These are phyloP conservation scores for Malurus elegans DNA, from an alignment of 2,113 vertebrate species.

Conservation along the genomic window DNA sequence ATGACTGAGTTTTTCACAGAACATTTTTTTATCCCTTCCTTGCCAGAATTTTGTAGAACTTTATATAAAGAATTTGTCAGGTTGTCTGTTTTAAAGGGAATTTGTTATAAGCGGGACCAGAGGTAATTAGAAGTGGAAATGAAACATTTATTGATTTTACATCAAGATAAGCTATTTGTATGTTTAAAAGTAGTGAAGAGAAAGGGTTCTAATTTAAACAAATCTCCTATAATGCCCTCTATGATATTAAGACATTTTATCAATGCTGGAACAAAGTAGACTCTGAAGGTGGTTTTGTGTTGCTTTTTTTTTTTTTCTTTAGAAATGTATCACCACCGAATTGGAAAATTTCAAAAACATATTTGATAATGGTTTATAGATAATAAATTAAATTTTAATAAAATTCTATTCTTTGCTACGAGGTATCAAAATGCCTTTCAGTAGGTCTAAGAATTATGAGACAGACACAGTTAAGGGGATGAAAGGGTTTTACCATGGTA, in stretches of 20 bases:
- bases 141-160: slow-evolving; percentile 53
- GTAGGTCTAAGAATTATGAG: no score
- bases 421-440: not conserved
- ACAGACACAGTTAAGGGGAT: no score
- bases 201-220: not conserved
- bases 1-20: not conserved
- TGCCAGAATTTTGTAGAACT: not conserved
- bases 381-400: not conserved
- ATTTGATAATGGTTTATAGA: not conserved
- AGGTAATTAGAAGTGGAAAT: slow-evolving; percentile 47
- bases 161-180: not conserved
- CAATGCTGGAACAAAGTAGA: not conserved
- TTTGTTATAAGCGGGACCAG: not conserved
- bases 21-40: not conserved
- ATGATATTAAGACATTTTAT: not conserved
- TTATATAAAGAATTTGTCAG: not conserved
- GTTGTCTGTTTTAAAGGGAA: not conserved
- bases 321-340: not conserved
- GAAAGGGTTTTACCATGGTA: no score
- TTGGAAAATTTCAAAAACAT: not conserved
- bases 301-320: not conserved
- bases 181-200: slow-evolving; percentile 1
- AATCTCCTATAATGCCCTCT: not conserved
- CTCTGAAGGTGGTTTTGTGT: not conserved
- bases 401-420: not conserved